Conservation (phyloP, 2,113 vertebrate genomes). For the Chroicocephalus ridibundus region DNA sequence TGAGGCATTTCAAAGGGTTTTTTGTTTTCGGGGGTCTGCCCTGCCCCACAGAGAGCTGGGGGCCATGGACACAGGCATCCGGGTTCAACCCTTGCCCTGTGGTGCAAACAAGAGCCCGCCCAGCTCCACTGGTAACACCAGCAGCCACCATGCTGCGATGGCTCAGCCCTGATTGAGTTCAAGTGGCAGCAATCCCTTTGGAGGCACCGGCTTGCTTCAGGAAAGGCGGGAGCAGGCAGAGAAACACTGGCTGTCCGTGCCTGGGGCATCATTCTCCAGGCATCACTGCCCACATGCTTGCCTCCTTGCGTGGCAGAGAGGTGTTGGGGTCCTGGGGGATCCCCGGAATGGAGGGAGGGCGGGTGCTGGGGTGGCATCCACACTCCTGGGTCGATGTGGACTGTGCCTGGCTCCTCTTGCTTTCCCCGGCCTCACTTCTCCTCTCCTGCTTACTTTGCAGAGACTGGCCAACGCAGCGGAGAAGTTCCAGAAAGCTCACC, state of each 20-base stretch:
- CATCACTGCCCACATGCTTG: not conserved
- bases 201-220: not conserved
- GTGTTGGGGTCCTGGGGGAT: not conserved
- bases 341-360: not conserved
- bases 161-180: not conserved
- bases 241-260: not conserved
- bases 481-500: conserved; percentile 90
- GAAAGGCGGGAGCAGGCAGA: not conserved
- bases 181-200: not conserved
- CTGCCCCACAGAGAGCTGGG: not conserved
- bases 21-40: not conserved
- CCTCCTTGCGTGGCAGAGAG: not conserved
- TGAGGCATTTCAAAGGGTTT: not conserved
- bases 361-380: not conserved
- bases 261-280: not conserved
- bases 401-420: accelerated
- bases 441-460: conserved; percentile 71
- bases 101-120: not conserved
- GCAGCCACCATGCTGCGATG: no score
- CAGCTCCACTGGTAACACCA: accelerated
- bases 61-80: accelerated
- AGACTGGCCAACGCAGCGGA: conserved; percentile 90
- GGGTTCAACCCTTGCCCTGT: not conserved
- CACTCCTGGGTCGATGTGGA: accelerated
- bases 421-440: not conserved